These are phyloP conservation scores for Eptatretus burgeri DNA, from an alignment of 2,113 vertebrate genomes.

Conservation along the genomic window DNA sequence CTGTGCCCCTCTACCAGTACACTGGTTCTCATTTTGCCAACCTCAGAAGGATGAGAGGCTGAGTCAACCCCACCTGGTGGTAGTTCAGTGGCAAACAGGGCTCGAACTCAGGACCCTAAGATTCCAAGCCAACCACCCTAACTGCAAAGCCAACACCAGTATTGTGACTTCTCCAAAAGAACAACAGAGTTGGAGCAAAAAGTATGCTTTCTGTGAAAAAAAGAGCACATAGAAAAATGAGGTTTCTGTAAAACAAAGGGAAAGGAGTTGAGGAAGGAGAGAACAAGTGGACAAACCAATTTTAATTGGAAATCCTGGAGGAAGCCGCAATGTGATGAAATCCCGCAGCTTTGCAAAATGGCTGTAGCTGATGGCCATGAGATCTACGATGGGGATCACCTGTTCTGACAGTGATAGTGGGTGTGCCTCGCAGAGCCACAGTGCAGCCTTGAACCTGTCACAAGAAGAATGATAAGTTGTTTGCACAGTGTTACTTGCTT, in stretches of 20 bases:
- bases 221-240: too few relatives aligned
- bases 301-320: conserved; percentile 29
- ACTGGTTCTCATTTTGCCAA: too few relatives aligned
- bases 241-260: background rate
- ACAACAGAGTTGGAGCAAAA: background rate
- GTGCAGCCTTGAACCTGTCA: conserved; percentile 26
- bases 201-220: background rate
- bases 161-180: too few relatives aligned
- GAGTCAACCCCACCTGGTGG: too few relatives aligned
- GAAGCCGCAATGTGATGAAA: conserved; percentile 31
- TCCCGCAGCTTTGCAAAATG: conserved; percentile 36
- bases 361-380: conserved; percentile 36
- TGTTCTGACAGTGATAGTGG: conserved; percentile 31
- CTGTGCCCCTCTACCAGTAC: too few relatives aligned
- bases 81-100: too few relatives aligned
- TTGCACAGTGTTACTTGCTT: background rate
- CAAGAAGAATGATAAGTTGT: background rate
- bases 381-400: conserved; percentile 36
- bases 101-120: too few relatives aligned
- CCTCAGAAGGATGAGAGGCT: too few relatives aligned
- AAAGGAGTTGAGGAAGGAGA: background rate
- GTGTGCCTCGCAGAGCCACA: conserved; percentile 31
- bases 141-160: too few relatives aligned
- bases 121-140: too few relatives aligned
- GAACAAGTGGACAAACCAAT: conserved; percentile 16